phyloP scores from a whole-genome alignment of 2,113 vertebrate genomes.

The Trachemys scripta region DNA sequence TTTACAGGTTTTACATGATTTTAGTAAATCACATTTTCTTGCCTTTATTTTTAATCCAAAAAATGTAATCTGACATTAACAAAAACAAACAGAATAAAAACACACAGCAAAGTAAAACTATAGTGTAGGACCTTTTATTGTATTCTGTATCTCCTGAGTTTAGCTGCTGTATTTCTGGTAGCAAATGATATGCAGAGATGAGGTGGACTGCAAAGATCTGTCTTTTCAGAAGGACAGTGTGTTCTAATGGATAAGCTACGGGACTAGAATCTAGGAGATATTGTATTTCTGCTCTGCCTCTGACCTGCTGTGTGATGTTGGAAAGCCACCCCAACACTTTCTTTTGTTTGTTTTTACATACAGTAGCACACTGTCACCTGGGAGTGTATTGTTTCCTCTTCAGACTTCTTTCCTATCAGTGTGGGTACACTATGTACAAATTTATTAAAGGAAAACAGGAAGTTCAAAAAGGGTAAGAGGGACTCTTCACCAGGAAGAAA shows the following conservation, averaged over 20 bases:
- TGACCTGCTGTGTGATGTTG: fast-evolving
- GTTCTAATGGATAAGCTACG: not conserved
- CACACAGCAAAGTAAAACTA: not conserved
- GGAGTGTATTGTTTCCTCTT: not conserved
- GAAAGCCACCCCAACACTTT: not conserved
- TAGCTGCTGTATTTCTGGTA: not conserved
- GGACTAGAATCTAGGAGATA: not conserved
- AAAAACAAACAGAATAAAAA: not conserved
- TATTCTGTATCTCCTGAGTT: not conserved
- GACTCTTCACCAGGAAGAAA: not conserved
- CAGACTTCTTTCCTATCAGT: fast-evolving
- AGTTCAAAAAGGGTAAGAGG: not conserved
- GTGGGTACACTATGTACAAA: fast-evolving
- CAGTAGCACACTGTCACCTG: not conserved
- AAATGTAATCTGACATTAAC: not conserved
- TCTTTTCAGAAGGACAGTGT: not conserved
- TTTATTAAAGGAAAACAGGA: fast-evolving
- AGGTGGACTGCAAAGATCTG: not conserved
- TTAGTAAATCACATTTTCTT: not conserved
- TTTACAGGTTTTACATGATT: not conserved
- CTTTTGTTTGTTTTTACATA: not conserved
- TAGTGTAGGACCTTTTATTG: not conserved
- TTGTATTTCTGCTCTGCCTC: not conserved
- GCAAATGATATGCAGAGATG: not conserved
- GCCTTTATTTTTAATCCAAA: not conserved